Evolutionary conservation across 2,888 invertebrate genomes (phyloP).

Genomic region (Dastarcus helophoroides): DNA sequence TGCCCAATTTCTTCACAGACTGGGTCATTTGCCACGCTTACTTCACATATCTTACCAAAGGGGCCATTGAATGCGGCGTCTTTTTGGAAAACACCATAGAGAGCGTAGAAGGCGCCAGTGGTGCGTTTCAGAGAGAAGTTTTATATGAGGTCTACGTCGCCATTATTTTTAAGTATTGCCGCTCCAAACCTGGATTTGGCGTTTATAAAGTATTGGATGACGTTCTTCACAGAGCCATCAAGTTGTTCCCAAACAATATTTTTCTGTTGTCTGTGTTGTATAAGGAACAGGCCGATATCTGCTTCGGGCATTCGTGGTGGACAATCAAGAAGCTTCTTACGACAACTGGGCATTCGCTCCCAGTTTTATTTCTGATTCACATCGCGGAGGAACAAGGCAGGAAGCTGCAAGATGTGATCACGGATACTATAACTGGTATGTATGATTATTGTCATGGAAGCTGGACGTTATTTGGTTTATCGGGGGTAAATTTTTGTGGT

Average conservation of each 20-base stretch:
- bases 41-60: conserved; percentile 37
- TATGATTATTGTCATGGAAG: conserved; percentile 7
- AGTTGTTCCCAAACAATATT: conserved; percentile 48
- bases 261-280: conserved; percentile 42
- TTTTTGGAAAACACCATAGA: conserved; percentile 29
- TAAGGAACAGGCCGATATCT: conserved; percentile 34
- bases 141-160: conserved; percentile 36
- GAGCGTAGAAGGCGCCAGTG: conserved; percentile 21
- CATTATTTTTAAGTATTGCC: conserved; percentile 30
- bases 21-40: conserved; percentile 43
- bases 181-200: conserved; percentile 28
- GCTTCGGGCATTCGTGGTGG: conserved; percentile 41
- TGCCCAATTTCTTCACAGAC: conserved; percentile 42
- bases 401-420: conserved; percentile 25
- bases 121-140: conserved; percentile 32
- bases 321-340: conserved; percentile 38
- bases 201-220: conserved; percentile 35
- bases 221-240: conserved; percentile 33
- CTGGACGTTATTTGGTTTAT: too few relatives aligned
- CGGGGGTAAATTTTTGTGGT: too few relatives aligned
- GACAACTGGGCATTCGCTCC: conserved; percentile 36
- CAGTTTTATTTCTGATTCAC: conserved; percentile 38
- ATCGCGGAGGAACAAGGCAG: conserved; percentile 31
- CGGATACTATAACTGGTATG: conserved; percentile 31
- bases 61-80: conserved; percentile 28